Evolutionary conservation across 1,140 invertebrate species (phyloP).

Genomic region (Pristionchus pacificus): DNA sequence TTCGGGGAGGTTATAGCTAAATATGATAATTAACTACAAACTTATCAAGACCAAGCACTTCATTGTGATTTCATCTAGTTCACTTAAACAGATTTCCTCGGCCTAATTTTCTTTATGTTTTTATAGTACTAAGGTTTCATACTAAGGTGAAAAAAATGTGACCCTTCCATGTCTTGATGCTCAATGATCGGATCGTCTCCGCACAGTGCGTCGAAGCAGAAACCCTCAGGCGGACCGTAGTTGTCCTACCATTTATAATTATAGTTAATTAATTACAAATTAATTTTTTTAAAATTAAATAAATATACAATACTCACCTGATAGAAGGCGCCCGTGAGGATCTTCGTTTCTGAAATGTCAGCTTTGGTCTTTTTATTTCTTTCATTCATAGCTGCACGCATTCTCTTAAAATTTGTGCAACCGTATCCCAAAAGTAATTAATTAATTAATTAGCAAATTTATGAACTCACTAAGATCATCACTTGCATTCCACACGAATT

Average conservation of each 20-base stretch:
- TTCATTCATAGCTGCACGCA: no score
- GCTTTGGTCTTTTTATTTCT: no score
- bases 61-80: no score
- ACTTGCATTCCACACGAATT: slow-evolving; percentile 76
- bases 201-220: slow-evolving; percentile 82
- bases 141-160: neutral
- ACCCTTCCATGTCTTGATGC: slow-evolving; percentile 61
- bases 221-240: slow-evolving; percentile 77
- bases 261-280: no score
- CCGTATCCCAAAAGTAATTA: no score
- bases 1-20: slow-evolving; percentile 62
- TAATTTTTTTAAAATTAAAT: slow-evolving; percentile 11
- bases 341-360: slow-evolving; percentile 41
- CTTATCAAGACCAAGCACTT: no score
- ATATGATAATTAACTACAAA: neutral
- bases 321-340: slow-evolving; percentile 51
- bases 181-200: slow-evolving; percentile 72
- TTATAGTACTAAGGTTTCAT: neutral
- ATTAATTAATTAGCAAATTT: neutral
- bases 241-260: no score
- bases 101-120: neutral
- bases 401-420: no score
- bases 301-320: slow-evolving; percentile 33
- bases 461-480: slow-evolving; percentile 58
- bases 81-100: neutral